Conservation (phyloP, 2,888 invertebrate species). For the Andrena camellia region DNA sequence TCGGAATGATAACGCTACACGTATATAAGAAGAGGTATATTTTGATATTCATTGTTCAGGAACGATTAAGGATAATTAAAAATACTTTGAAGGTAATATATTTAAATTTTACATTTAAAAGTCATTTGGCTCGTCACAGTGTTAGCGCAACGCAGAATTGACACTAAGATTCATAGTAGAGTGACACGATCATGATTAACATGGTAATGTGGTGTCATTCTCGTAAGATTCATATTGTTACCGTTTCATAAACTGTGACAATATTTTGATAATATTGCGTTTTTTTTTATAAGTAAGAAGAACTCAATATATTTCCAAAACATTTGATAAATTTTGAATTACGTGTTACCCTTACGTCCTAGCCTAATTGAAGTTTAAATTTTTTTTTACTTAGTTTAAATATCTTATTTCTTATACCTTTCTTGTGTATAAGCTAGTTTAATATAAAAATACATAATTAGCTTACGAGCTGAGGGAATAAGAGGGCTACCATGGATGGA, state of each 20-base stretch:
- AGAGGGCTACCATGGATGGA: constrained; percentile 81
- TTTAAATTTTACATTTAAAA: constrained; percentile 85
- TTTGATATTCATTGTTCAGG: constrained; percentile 63
- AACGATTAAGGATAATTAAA: constrained; percentile 70
- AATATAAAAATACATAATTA: constrained; percentile 86
- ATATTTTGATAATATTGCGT: constrained; percentile 79
- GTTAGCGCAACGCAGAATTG: constrained; percentile 84
- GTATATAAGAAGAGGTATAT: constrained; percentile 54
- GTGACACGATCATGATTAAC: constrained; percentile 81
- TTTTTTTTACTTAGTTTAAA: constrained; percentile 66
- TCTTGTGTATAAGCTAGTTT: constrained; percentile 83
- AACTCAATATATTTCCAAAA: constrained; percentile 83
- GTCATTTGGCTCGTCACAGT: constrained; percentile 85
- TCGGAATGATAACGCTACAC: constrained; percentile 34
- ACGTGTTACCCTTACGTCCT: constrained; percentile 79
- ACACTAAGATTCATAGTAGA: constrained; percentile 81
- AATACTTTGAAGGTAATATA: constrained; percentile 82
- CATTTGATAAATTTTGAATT: constrained; percentile 82
- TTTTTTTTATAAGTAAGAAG: constrained; percentile 79
- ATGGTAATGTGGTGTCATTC: constrained; percentile 75
- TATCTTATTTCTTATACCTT: constrained; percentile 72
- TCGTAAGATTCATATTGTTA: constrained; percentile 75
- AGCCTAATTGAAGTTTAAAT: constrained; percentile 79
- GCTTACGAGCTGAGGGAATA: constrained; percentile 84
- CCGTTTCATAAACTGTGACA: constrained; percentile 79